Evolutionary conservation across 2,888 invertebrate genomes (phyloP), one percentile per base, ranked within the genome.

Genomic region (Pyrrhopygopsis socrates): DNA sequence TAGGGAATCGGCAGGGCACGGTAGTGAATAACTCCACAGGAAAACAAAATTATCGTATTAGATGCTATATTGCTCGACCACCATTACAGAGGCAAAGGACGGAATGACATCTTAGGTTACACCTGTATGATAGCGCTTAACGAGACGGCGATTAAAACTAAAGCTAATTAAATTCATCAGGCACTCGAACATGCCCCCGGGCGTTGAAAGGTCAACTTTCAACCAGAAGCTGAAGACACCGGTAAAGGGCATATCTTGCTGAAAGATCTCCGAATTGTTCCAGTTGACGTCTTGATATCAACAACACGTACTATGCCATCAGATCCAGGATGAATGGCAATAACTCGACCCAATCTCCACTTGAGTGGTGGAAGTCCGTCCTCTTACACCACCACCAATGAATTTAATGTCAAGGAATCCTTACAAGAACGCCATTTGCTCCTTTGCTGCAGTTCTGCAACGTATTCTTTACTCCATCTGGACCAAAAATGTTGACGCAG

Each of bases 391-490:
- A 86, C 24, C 13, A 86, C 83, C 18, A 83, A 15, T 11, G 67
- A 41, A 27, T 75, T 41, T 4, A 67, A n/a, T 11, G 45, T 41
- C 11, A 84, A 34, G 5, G 54, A 29, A 22, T 58, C 70, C 75
- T 9, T 41, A 20, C 38, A 30, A 18, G 29, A 18, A 27, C 29
- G 76, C 93, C 92, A 93, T 73, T 93, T 91, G 15, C 73, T 41
- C 18, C 91, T 27, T 50, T 88, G 85, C 45, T 92, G 93, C 1
- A 94, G 77, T 38, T 83, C 77, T 1, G 65, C 18, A 24, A 77
- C 41, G 65, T 71, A 82, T 24, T 82, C 58, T 58, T 67, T 76
- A 9, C 30, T 29, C 81, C 81, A 81, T 60, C 76, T 50, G 15
- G 15, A 18, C 81, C 81, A 81, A 41, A 81, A 81, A 58, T 76